Base-by-base conservation (phyloP, 2,113 vertebrate species). In the Pipra filicauda region DNA sequence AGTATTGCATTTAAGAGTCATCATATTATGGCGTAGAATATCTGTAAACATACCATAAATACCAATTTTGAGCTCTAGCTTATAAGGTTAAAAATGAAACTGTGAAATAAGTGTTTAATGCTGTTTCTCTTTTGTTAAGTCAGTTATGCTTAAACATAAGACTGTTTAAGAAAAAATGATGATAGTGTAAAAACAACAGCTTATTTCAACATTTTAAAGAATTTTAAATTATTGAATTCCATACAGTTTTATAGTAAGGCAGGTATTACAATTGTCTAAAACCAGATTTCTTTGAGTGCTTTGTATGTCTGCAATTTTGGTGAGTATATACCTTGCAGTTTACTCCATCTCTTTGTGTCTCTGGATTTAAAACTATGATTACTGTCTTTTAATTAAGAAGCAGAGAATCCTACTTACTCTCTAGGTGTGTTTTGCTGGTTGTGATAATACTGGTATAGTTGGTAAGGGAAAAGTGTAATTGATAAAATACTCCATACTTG, bases 401-500 rank as follows among this genome's bases (percentile, higher is more conserved):
- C 41, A 94, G 87, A 75, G 70, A 95, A 35, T 67, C 16, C 39
- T 18, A 1, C 16, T 22, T 46, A 20, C 5, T 66, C 16, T 78
- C 89, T 18, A 67, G 76, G 62, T 88, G 48, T 91, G 51, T 89
- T 84, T 82, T 88, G 16, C 65, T 89, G 57, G 58, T 76, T 55
- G 55, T 48, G 59, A 18, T 88, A 70, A 35, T 83, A 19, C 24
- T 84, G 39, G 51, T 92, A 12, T 51, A 28, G 61, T 21, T 85
- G 66, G 48, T 78, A 86, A 44, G 49, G 88, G 82, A 87, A 64
- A 89, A 82, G 57, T 43, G 16, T 65, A 62, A 85, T 43, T 94
- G 81, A 59, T 88, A 90, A 92, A 90, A 95, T 85, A 67, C 37
- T 64, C 85, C 30, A 7, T 79, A 67, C 85, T 96, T 85, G 48